These are phyloP conservation scores for Colistium nudipinnis DNA, from an alignment of 2,113 vertebrate genomes.

Conservation along the genomic window DNA sequence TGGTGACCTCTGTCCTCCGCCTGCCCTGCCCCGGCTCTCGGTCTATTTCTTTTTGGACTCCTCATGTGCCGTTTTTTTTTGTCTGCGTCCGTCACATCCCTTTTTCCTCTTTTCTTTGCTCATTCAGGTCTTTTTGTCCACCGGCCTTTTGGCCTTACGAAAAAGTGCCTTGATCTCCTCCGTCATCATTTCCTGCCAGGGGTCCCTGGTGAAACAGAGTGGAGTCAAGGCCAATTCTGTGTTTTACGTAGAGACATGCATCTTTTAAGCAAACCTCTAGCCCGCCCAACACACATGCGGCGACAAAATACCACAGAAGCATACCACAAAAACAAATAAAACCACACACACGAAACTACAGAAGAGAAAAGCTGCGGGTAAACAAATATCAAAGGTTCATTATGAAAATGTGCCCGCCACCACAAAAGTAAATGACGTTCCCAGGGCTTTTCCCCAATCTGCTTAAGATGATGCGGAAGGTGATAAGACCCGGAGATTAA, in stretches of 20 bases:
- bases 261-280: neutral
- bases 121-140: slow-evolving; percentile 79
- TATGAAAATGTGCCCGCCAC: slow-evolving; percentile 8
- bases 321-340: neutral
- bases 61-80: no score
- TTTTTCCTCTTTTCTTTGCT: slow-evolving; percentile 16
- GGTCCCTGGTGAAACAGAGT: slow-evolving; percentile 75
- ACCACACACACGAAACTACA: neutral
- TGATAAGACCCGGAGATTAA: slow-evolving; percentile 71
- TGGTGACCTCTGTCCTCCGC: slow-evolving; percentile 50
- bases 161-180: slow-evolving; percentile 88
- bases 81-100: no score
- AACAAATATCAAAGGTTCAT: slow-evolving; percentile 5
- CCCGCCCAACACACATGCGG: neutral
- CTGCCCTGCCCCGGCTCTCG: slow-evolving; percentile 13
- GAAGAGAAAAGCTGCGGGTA: slow-evolving; percentile 2
- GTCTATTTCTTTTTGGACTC: slow-evolving; percentile 7
- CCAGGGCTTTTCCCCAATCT: slow-evolving; percentile 46
- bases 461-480: slow-evolving; percentile 56
- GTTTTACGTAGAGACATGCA: neutral
- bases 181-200: slow-evolving; percentile 86
- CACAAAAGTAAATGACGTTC: slow-evolving; percentile 28
- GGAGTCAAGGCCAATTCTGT: neutral
- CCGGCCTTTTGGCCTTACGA: slow-evolving; percentile 78
- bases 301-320: neutral